Evolutionary conservation across 2,888 invertebrate species (phyloP).

Genomic region (Notodonta ziczac): DNA sequence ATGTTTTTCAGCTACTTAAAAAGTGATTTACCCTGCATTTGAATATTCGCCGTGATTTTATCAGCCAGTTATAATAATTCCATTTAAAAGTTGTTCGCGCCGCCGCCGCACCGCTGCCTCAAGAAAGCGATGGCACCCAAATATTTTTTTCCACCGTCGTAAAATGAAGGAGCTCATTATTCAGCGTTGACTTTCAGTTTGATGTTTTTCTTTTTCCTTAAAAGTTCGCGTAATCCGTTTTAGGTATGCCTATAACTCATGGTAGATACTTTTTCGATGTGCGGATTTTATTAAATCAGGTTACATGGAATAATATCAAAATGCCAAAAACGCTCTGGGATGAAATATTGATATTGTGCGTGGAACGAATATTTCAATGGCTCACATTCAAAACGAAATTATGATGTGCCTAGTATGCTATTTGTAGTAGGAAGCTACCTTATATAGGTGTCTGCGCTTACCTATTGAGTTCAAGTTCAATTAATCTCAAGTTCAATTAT

Average conservation of each 20-base stretch:
- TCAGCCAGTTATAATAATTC: conserved; percentile 39
- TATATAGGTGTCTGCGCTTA: too few species aligned
- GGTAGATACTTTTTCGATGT: neutral
- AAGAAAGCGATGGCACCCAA: conserved; percentile 32
- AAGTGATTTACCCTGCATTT: conserved; percentile 29
- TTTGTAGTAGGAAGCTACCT: too few species aligned
- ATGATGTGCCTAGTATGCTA: too few species aligned
- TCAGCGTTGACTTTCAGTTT: conserved; percentile 53
- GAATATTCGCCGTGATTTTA: conserved; percentile 34
- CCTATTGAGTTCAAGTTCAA: too few species aligned
- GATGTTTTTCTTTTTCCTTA: conserved; percentile 41
- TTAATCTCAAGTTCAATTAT: too few species aligned
- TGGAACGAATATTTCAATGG: neutral
- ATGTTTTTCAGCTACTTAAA: conserved; percentile 11
- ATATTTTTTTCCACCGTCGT: conserved; percentile 37
- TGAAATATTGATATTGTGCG: neutral
- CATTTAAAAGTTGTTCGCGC: conserved; percentile 40
- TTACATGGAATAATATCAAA: conserved; percentile 1
- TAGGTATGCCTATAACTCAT: conserved; percentile 33
- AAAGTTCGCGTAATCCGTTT: conserved; percentile 46
- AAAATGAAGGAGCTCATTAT: conserved; percentile 48
- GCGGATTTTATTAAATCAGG: conserved; percentile 2
- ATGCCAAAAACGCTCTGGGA: neutral
- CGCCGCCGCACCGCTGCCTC: conserved; percentile 29
- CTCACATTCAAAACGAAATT: neutral